Conservation (phyloP, 2,888 invertebrate genomes). For the Leptopilina drosophilae region DNA sequence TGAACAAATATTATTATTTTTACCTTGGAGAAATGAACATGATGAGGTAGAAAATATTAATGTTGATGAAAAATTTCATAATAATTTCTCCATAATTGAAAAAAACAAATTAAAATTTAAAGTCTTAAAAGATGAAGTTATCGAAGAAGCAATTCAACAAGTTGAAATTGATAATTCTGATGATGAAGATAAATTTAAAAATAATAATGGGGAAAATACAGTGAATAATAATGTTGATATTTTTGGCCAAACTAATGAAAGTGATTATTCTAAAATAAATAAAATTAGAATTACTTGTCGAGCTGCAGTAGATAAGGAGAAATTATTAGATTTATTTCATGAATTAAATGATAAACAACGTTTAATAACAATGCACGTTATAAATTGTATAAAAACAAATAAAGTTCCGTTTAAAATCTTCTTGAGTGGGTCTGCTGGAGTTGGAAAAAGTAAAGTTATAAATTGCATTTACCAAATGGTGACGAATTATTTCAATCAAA, state of each 20-base stretch:
- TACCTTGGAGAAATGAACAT: not conserved
- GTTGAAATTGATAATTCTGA: conserved; percentile 36
- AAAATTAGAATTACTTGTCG: too few relatives aligned
- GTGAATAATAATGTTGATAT: conserved; percentile 23
- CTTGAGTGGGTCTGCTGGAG: too few relatives aligned
- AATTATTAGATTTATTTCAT: too few relatives aligned
- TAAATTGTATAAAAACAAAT: too few relatives aligned
- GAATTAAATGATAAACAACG: too few relatives aligned
- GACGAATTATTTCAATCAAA: too few relatives aligned
- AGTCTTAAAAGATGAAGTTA: not conserved
- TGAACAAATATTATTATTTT: not conserved
- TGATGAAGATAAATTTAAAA: conserved; percentile 44
- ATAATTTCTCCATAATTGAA: not conserved
- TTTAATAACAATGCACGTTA: too few relatives aligned
- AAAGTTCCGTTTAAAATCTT: too few relatives aligned
- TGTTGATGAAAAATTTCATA: not conserved
- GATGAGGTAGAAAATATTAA: not conserved
- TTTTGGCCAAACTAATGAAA: conserved; percentile 3
- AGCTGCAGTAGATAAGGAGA: too few relatives aligned
- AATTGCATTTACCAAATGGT: too few relatives aligned
- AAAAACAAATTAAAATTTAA: not conserved
- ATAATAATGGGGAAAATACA: conserved; percentile 14
- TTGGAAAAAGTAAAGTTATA: too few relatives aligned
- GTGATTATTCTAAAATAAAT: too few relatives aligned
- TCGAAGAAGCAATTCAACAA: not conserved